A percentile compares a stretch with the other conserved stretches of the same genome.
These are phyloP conservation scores for Myzus persicae DNA, from an alignment of 1,140 invertebrate species.

Conservation along the genomic window DNA sequence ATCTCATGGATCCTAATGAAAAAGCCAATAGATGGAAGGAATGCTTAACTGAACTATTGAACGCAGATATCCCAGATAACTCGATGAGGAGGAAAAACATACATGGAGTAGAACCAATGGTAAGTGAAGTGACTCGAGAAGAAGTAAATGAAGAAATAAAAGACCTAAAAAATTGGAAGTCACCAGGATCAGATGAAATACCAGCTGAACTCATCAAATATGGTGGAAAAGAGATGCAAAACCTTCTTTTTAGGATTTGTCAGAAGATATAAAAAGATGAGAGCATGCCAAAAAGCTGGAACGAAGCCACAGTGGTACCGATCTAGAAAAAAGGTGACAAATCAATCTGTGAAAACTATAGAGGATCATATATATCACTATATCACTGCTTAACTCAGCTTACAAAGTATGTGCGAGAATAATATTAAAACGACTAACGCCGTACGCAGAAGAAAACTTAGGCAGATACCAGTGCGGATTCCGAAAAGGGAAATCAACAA, in stretches of 20 bases:
- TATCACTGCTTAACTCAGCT: constrained; percentile 58
- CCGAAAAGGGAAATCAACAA: no score
- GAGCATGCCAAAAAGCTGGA: background rate
- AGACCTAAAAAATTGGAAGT: background rate
- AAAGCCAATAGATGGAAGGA: background rate
- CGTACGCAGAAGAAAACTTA: constrained; percentile 11
- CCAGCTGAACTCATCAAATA: constrained; percentile 24
- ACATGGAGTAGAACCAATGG: background rate
- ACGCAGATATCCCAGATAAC: background rate
- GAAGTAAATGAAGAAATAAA: background rate
- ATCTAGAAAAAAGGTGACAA: constrained; percentile 63
- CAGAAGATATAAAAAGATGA: background rate
- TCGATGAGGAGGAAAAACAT: background rate
- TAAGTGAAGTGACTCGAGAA: background rate
- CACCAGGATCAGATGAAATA: background rate
- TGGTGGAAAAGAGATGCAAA: background rate
- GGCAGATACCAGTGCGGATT: background rate
- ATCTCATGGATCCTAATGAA: background rate
- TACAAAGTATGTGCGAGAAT: constrained; percentile 55
- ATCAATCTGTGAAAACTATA: constrained; percentile 61
- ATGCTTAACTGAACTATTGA: background rate
- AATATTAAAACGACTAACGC: constrained; percentile 35
- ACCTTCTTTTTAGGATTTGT: background rate
- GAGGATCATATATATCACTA: no score
- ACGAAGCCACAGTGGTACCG: constrained; percentile 56